These are phyloP conservation scores for Patella pellucida DNA, from an alignment of 2,888 invertebrate genomes.

Conservation along the genomic window DNA sequence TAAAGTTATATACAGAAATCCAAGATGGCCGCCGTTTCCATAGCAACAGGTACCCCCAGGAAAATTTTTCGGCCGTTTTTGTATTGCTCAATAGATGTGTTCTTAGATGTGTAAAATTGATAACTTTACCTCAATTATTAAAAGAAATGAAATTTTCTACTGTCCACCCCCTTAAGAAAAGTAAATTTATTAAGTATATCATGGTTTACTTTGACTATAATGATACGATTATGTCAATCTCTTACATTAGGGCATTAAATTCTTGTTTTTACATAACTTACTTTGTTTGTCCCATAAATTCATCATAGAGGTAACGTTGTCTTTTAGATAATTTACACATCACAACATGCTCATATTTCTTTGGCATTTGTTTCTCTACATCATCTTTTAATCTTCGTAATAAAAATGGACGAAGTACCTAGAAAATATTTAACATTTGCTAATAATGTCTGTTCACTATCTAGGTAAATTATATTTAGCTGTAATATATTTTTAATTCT, in stretches of 20 bases:
- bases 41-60: no score
- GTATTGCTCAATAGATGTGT: no score
- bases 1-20: no score
- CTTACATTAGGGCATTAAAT: no score
- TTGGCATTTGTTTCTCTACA: slow-evolving; percentile 97
- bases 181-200: background rate
- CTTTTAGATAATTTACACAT: slow-evolving; percentile 84
- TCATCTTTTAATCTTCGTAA: slow-evolving; percentile 96
- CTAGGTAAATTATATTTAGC: background rate
- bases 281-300: slow-evolving; percentile 97
- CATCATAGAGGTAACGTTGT: slow-evolving; percentile 97
- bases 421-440: slow-evolving; percentile 27
- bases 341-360: slow-evolving; percentile 78
- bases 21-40: no score
- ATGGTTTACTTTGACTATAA: background rate
- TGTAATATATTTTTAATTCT: background rate
- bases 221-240: no score
- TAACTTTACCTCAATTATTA: no score
- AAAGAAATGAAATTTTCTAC: no score
- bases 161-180: no score
- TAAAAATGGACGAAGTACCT: slow-evolving; percentile 95
- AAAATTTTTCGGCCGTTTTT: no score
- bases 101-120: no score
- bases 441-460: background rate
- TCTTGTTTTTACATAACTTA: slow-evolving; percentile 42